Percentiles rank a stretch among this genome's conserved stretches.
These are phyloP conservation scores for Octonoba sinensis DNA, from an alignment of 2,888 invertebrate species.

Conservation along the genomic window DNA sequence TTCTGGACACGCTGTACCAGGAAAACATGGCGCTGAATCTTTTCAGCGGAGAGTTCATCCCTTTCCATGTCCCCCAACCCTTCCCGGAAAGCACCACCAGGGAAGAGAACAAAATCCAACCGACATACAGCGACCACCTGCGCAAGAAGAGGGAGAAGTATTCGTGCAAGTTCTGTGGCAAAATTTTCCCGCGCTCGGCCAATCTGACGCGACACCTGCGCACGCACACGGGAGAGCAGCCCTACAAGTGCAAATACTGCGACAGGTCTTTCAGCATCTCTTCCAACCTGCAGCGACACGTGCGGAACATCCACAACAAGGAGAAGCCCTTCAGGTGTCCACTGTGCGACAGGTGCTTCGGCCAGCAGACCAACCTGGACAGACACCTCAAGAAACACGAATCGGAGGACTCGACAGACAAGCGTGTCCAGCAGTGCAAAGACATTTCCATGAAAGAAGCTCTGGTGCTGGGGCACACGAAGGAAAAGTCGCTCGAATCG, in stretches of 20 bases:
- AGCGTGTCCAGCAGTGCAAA: slow-evolving; percentile 76
- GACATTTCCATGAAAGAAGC: no score
- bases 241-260: slow-evolving; percentile 97
- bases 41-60: slow-evolving; percentile 61
- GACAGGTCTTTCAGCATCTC: slow-evolving; percentile 98
- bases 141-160: slow-evolving; percentile 86
- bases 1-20: slow-evolving; percentile 67
- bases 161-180: slow-evolving; percentile 96
- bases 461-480: no score
- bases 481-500: no score
- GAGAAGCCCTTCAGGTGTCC: slow-evolving; percentile 96
- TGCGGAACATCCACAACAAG: slow-evolving; percentile 98
- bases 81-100: slow-evolving; percentile 37
- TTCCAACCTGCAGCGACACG: slow-evolving; percentile 96
- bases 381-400: slow-evolving; percentile 97
- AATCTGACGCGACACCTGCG: slow-evolving; percentile 96
- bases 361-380: slow-evolving; percentile 98
- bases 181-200: slow-evolving; percentile 96
- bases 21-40: slow-evolving; percentile 76
- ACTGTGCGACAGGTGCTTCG: slow-evolving; percentile 95
- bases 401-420: slow-evolving; percentile 77
- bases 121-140: slow-evolving; percentile 68
- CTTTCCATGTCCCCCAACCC: slow-evolving; percentile 66
- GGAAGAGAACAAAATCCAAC: slow-evolving; percentile 53
- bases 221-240: slow-evolving; percentile 98